Base-by-base conservation (phyloP, 1,140 invertebrate species). In the Drosophila nigrodunni region DNA sequence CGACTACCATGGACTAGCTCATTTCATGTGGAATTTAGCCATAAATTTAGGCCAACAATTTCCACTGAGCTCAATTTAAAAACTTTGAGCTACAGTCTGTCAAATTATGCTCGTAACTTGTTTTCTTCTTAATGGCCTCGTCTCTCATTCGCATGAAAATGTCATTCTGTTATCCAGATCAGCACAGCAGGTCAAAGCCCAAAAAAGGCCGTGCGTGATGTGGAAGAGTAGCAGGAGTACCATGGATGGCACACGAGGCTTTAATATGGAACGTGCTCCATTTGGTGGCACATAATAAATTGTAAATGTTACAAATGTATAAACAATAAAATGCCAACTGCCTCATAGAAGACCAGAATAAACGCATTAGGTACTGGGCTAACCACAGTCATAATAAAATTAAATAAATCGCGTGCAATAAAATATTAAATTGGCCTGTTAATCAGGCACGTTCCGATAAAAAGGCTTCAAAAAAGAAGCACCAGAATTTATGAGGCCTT, bases 371-470 rank as follows among this genome's bases (percentile, higher is more conserved):
- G 15, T 61, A 61, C 52, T 39, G 37, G 43, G 7, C 39, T 55
- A 66, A 72, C 37, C 52, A 43, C 60, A 68, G 74, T 88, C 60
- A 77, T 75, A 82, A 52, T 55, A 71, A 82, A 69, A 77, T 66
- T 54, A 62, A 82, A 74, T 54, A 62, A 82, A 74, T 87, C 54
- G 50, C 35, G 65, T 58, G 13, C 62, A 74, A 71, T 72, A 54
- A 69, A 75, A 72, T 65, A 74, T 37, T 46, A 37, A 67, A 74
- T 72, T 69, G 55, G 62, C 35, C 50, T 46, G 65, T 74, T 80
- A 74, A 77, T 77, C 55, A 62, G 73, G 55, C 82, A 87, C 83
- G 82, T 88, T 44, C 34, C 13, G 37, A 59, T 30, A 52, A 66
- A 43, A 37, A 66, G 50, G 61, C 62, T 34, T n/a, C 46, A 30